Conservation (phyloP, 2,888 invertebrate genomes). For the Orgyia antiqua region DNA sequence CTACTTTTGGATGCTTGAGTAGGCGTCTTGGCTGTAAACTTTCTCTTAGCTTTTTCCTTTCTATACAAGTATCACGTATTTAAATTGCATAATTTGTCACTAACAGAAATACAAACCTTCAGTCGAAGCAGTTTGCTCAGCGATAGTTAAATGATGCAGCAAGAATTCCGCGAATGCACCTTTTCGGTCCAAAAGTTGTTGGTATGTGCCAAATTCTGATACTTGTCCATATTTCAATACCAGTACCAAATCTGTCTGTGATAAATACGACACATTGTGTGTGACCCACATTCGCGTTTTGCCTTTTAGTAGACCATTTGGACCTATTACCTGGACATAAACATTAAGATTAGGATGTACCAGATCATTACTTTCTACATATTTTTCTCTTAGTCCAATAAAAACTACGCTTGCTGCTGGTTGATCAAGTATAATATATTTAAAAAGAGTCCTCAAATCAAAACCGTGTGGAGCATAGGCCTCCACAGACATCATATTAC, state of each 20-base stretch:
- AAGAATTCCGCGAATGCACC: constrained; percentile 92
- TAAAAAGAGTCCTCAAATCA: no score
- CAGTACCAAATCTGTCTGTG: constrained; percentile 92
- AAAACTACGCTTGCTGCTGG: no score
- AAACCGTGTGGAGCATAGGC: no score
- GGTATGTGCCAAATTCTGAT: constrained; percentile 94
- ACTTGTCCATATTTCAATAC: constrained; percentile 92
- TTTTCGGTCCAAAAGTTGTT: constrained; percentile 89
- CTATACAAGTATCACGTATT: no score
- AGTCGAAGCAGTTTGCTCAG: constrained; percentile 57
- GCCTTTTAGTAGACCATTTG: constrained; percentile 82
- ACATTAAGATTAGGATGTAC: neutral
- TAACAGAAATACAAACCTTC: constrained; percentile 46
- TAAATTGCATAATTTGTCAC: no score
- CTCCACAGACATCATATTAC: no score
- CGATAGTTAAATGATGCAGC: constrained; percentile 86
- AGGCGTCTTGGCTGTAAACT: no score
- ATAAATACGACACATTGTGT: constrained; percentile 94
- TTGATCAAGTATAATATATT: no score
- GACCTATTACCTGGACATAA: constrained; percentile 52
- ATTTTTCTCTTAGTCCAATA: no score
- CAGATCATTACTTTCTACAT: neutral
- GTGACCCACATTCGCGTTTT: constrained; percentile 97
- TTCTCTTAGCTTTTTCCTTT: no score
- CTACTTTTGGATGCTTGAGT: no score